These are phyloP conservation scores for Brachionus manjavacas DNA, from an alignment of 1,140 invertebrate genomes.

Conservation along the genomic window DNA sequence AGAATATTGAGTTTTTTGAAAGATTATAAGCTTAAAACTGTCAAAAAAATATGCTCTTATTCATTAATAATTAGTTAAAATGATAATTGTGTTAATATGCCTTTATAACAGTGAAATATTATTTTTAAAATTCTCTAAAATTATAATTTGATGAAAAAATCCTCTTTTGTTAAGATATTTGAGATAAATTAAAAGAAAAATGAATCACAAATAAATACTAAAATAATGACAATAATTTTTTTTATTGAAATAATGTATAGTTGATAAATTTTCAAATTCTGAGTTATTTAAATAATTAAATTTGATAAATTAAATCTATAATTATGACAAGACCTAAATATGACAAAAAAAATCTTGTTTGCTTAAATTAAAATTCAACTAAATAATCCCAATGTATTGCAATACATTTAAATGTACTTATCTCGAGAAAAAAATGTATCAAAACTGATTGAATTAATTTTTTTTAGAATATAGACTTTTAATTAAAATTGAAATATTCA, in stretches of 20 bases:
- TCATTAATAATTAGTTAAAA: too few relatives aligned
- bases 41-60: too few relatives aligned
- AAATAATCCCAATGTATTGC: not conserved
- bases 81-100: too few relatives aligned
- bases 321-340: not conserved
- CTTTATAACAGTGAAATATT: too few relatives aligned
- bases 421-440: not conserved
- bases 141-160: too few relatives aligned
- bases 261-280: too few relatives aligned
- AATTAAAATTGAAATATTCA: constrained; percentile 35
- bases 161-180: too few relatives aligned
- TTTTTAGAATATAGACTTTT: not conserved
- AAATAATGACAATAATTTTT: not conserved
- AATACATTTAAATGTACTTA: not conserved
- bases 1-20: too few relatives aligned
- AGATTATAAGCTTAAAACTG: too few relatives aligned
- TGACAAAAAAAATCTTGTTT: not conserved
- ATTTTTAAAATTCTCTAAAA: too few relatives aligned
- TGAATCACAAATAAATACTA: too few relatives aligned
- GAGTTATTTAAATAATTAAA: not conserved
- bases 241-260: not conserved
- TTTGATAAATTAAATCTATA: not conserved
- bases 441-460: constrained; percentile 5
- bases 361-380: not conserved
- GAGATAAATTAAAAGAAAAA: too few relatives aligned